These are phyloP conservation scores for Chiridota heheva DNA, from an alignment of 35 echinoderm and acorn worm species.

Conservation along the genomic window DNA sequence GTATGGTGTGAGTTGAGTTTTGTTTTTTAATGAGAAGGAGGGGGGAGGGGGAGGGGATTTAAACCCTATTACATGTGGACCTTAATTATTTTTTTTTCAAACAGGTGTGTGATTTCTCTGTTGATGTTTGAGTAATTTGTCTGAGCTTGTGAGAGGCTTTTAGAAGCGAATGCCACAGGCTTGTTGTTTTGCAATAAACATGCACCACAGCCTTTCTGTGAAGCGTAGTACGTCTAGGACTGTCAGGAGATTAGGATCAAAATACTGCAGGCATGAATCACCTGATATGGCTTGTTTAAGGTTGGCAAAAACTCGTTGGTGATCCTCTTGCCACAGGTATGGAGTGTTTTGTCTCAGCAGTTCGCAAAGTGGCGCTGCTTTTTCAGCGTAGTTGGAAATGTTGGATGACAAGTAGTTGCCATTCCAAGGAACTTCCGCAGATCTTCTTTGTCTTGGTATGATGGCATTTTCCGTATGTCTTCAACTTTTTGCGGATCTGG, in stretches of 20 bases:
- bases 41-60: no score
- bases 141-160: conserved; percentile 27
- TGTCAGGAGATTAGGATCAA: conserved; percentile 21
- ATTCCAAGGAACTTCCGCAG: conserved; percentile 57
- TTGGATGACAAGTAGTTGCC: conserved; percentile 55
- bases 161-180: conserved; percentile 64
- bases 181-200: conserved; percentile 51
- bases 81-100: conserved; percentile 20
- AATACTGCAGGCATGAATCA: conserved; percentile 52
- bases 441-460: conserved; percentile 52
- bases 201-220: conserved; percentile 56
- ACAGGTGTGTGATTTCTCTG: conserved; percentile 52
- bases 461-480: conserved; percentile 36
- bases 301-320: conserved; percentile 27
- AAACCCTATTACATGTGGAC: no score
- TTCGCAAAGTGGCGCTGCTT: conserved; percentile 48
- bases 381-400: conserved; percentile 47
- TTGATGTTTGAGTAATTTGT: conserved; percentile 49
- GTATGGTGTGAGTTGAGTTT: no score
- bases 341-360: conserved; percentile 37
- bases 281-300: conserved; percentile 45
- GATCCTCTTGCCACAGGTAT: conserved; percentile 66
- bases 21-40: no score
- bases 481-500: conserved; percentile 49
- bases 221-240: conserved; percentile 60